These are phyloP conservation scores for Scylla paramamosain DNA, from an alignment of 1,140 invertebrate genomes.

Conservation along the genomic window DNA sequence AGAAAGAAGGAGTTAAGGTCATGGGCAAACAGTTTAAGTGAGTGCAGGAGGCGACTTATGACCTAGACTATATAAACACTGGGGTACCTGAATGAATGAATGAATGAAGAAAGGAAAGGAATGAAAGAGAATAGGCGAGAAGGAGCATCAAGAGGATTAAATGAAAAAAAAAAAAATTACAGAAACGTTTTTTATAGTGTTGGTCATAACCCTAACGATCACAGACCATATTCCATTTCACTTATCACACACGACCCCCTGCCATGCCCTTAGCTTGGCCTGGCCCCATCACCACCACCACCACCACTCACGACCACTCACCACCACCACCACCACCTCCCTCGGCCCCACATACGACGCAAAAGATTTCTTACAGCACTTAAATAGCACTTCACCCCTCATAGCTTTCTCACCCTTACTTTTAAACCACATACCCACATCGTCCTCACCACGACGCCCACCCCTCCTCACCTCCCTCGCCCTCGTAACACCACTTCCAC, in stretches of 20 bases:
- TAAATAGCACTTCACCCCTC: neutral
- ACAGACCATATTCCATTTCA: neutral
- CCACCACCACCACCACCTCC: neutral
- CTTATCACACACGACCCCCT: neutral
- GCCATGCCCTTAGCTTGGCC: neutral
- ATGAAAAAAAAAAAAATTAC: neutral
- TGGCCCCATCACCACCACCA: conserved; percentile 32
- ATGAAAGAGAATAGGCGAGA: neutral
- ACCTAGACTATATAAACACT: too few relatives aligned
- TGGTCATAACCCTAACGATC: neutral
- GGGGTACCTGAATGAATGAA: neutral
- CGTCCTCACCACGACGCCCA: neutral
- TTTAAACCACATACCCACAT: neutral
- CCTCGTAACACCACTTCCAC: neutral
- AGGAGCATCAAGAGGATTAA: too few relatives aligned
- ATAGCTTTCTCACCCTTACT: conserved; percentile 2
- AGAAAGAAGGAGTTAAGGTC: too few relatives aligned
- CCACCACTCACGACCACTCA: neutral
- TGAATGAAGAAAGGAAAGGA: neutral
- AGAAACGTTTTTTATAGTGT: neutral
- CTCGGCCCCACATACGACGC: neutral
- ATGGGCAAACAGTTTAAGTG: too few relatives aligned
- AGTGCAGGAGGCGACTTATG: too few relatives aligned
- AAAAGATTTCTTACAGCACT: neutral
- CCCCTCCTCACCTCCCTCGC: neutral